phyloP scores from a whole-genome alignment of 1,140 invertebrate species.

The Branchinecta lindahli region DNA sequence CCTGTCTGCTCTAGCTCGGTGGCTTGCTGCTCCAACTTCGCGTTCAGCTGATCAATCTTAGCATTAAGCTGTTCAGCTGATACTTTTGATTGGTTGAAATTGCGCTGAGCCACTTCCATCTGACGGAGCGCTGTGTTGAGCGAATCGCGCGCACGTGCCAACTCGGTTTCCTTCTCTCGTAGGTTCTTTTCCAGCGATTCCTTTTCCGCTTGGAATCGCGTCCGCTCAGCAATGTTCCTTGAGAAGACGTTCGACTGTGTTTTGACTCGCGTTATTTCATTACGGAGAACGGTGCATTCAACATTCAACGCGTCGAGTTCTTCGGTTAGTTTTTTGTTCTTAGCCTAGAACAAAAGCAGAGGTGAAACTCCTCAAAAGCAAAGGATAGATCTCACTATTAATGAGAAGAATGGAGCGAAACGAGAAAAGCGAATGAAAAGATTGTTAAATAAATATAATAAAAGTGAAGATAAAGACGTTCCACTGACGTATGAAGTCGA shows the following conservation, averaged over 20 bases:
- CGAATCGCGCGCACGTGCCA: neutral
- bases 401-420: too few relatives aligned
- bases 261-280: conserved; percentile 3
- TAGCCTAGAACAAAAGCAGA: neutral
- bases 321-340: neutral
- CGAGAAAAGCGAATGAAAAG: too few relatives aligned
- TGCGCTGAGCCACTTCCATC: neutral
- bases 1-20: neutral
- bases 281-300: neutral
- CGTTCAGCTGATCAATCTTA: neutral
- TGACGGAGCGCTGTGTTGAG: neutral
- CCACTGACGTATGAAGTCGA: too few relatives aligned
- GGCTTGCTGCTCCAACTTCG: neutral
- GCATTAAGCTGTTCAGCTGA: neutral
- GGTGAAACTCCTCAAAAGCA: too few relatives aligned
- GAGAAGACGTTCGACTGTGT: neutral
- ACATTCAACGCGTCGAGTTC: neutral
- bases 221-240: neutral
- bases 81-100: neutral
- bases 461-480: too few relatives aligned
- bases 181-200: neutral
- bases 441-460: too few relatives aligned
- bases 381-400: too few relatives aligned
- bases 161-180: neutral
- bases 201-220: neutral